These are phyloP conservation scores for Eriosoma lanigerum DNA, from an alignment of 1,140 invertebrate genomes.

Conservation along the genomic window DNA sequence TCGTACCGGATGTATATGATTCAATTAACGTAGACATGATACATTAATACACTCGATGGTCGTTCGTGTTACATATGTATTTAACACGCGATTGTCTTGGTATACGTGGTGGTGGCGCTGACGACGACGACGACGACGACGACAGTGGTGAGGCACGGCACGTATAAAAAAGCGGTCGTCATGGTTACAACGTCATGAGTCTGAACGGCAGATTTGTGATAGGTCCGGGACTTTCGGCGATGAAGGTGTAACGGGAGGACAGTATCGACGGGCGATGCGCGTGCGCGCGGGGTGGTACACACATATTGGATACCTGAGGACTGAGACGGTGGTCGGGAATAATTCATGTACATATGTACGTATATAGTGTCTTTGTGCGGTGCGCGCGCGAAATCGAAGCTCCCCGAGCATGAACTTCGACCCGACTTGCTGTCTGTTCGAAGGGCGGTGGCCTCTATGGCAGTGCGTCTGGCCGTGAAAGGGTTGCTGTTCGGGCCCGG, in stretches of 20 bases:
- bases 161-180: not conserved
- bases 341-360: not conserved
- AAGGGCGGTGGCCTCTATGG: slow-evolving; percentile 34
- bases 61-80: not conserved
- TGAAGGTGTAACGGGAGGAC: not conserved
- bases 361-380: not conserved
- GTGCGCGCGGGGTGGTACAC: not conserved
- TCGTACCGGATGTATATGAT: too few relatives aligned
- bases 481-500: slow-evolving; percentile 39
- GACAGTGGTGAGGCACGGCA: too few relatives aligned
- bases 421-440: slow-evolving; percentile 23
- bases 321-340: not conserved
- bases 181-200: slow-evolving; percentile 21
- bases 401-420: slow-evolving; percentile 42
- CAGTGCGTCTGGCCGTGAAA: slow-evolving; percentile 49
- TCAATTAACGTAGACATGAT: too few relatives aligned
- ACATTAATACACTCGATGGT: not conserved
- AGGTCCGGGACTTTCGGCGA: slow-evolving; percentile 22
- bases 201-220: slow-evolving; percentile 28
- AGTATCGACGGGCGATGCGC: not conserved
- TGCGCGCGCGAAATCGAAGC: slow-evolving; percentile 30
- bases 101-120: not conserved
- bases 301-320: not conserved
- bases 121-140: not conserved
- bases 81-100: not conserved